Base-by-base conservation (phyloP, 2,888 invertebrate genomes). In the Anthophora plumipes region DNA sequence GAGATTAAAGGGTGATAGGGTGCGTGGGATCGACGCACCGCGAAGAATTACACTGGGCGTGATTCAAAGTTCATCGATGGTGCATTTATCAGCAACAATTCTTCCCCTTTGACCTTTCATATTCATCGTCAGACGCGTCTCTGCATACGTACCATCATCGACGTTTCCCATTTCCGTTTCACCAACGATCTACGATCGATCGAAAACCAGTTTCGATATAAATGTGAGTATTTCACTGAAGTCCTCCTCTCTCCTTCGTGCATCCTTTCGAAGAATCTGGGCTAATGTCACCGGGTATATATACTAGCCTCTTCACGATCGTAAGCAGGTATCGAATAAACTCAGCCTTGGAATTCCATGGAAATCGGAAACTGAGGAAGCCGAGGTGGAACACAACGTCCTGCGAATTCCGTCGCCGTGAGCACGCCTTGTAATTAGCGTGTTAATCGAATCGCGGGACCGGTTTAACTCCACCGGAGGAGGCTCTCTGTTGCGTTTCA, bases 151-250 rank as follows among this genome's bases (percentile, higher is more conserved):
- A 52, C 31, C 31, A 4, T 4, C 12, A 20, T n/a, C n/a, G n/a
- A n/a, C n/a, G 22, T 43, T 61, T 71, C 54, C 61, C 70, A 61
- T 41, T 71, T 43, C 61, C 50, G 60, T 39, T n/a, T 37, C 37
- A 59, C 17, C 11, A 37, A 14, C 43, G 43, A 22, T 14, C 9
- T 48, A 48, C 22, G 12, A 37, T 43, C 61, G 31, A 31, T 11
- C 14, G 1, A 14, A 43, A 11, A 12, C 14, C 12, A 43, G 46
- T 46, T 14, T 14, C 46, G 48, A n/a, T 50, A 31, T 50, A 31
- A 31, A 31, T 31, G 31, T 31, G 2, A 31, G 4, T 31, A 31
- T 31, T 31, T 31, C 31, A 31, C 31, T 4, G 31, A n/a, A n/a
- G n/a, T n/a, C 31, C 2, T 31, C 31, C 31, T 31, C 31, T 1